Evolutionary conservation across 1,140 invertebrate genomes (phyloP), one percentile per base, ranked within the genome.

Genomic region (Drosophila nikananu): DNA sequence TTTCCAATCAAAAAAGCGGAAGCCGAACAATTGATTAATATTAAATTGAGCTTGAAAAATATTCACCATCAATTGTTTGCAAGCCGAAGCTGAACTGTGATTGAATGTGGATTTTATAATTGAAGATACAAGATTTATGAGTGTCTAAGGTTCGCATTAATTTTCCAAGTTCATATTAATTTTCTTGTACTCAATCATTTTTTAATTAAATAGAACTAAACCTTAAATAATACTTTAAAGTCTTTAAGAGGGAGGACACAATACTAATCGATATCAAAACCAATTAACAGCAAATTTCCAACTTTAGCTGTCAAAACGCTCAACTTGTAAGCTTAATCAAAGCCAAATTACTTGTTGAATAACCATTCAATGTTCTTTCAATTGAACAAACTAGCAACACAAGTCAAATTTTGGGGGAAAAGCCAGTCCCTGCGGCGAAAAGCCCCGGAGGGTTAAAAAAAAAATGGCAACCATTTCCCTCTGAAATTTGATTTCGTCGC

Each of bases 401-500:
- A 52, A 63, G 23, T 35, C 37, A 52, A 42, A 35, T 41, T 37
- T 17, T 1, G 46, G 46, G 23, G 19, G 27, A 13, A 30, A 37
- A 32, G 8, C 12, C 23, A 21, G 15, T 21, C 35, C 44, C 35
- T 39, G 35, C 2, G 35, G 54, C 8, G 21, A 3, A 10, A 25
- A 25, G 7, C 13, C 54, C 54, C 4, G 2, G 21, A 10, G 35
- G 15, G 12, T 8, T 15, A 49, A 10, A 0, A 32, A 48, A 73
- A 73, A 73, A 61, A 70, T 19, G 13, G 65, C 12, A 59, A 72
- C 66, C 68, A 72, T 70, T 58, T 72, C 27, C 51, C 9, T 21
- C 23, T 49, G 27, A 83, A 87, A 87, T 84, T 87, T 72, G 86
- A 89, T 87, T 84, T 74, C 54, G 44, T 37, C 59, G 59, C 39